Evolutionary conservation across 2,888 invertebrate species (phyloP).

Genomic region (Erynnis tages): DNA sequence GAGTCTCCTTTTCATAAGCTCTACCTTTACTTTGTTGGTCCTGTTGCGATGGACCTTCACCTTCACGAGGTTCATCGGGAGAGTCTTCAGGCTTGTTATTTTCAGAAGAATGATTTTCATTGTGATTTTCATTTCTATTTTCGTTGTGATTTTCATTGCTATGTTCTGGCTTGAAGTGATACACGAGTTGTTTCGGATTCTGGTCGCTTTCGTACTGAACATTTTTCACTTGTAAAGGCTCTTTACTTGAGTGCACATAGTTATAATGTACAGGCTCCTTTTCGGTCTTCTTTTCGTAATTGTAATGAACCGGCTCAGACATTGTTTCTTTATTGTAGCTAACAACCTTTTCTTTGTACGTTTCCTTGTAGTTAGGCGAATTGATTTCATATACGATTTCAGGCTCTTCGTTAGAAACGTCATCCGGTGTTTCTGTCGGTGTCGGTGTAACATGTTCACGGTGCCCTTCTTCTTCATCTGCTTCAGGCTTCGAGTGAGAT

Average conservation of each 20-base stretch:
- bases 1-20: conserved; percentile 5
- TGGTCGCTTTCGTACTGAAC: conserved; percentile 48
- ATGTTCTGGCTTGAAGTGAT: conserved; percentile 51
- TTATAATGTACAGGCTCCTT: conserved; percentile 60
- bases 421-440: conserved; percentile 33
- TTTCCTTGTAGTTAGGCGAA: conserved; percentile 66
- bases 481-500: conserved; percentile 46
- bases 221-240: conserved; percentile 48
- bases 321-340: conserved; percentile 65
- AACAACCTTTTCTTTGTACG: conserved; percentile 60
- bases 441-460: conserved; percentile 44
- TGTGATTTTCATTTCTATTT: conserved; percentile 35
- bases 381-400: conserved; percentile 66
- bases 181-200: conserved; percentile 54
- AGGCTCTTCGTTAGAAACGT: conserved; percentile 51
- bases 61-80: conserved; percentile 29
- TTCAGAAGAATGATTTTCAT: conserved; percentile 23
- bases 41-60: conserved; percentile 15
- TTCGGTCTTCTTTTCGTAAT: conserved; percentile 53
- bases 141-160: conserved; percentile 33
- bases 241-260: conserved; percentile 45
- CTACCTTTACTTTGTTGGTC: conserved; percentile 15
- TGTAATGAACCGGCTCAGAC: conserved; percentile 56
- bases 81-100: conserved; percentile 34
- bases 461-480: conserved; percentile 42